Conservation (phyloP, 1,140 invertebrate species). For the Philaenus spumarius region DNA sequence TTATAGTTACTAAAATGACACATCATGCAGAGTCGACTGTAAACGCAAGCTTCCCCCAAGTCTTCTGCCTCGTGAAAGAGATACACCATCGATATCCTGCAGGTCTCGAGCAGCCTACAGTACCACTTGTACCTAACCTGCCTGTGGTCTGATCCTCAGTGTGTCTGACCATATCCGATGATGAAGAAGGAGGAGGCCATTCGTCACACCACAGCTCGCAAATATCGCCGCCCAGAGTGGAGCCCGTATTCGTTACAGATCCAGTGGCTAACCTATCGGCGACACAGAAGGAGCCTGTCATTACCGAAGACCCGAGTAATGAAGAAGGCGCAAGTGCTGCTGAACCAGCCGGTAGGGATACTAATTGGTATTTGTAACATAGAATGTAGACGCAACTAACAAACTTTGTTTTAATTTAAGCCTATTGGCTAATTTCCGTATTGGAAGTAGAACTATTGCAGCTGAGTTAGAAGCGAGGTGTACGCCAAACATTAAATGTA, state of each 20-base stretch:
- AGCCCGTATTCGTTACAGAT: slow-evolving; percentile 40
- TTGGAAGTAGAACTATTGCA: neutral
- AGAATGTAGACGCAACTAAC: slow-evolving; percentile 1
- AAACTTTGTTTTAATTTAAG: slow-evolving; percentile 9
- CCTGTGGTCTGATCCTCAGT: neutral
- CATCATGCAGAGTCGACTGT: no score
- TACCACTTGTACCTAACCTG: no score
- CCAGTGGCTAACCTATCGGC: slow-evolving; percentile 20
- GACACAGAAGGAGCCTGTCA: slow-evolving; percentile 46
- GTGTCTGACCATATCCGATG: slow-evolving; percentile 23
- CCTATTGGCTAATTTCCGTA: no score
- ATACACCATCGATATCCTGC: no score
- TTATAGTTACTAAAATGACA: no score
- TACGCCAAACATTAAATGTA: no score
- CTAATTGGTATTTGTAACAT: slow-evolving; percentile 12
- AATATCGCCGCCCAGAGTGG: slow-evolving; percentile 31
- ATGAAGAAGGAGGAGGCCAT: slow-evolving; percentile 21
- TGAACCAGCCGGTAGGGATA: slow-evolving; percentile 25
- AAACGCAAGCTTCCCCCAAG: no score
- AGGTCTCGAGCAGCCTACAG: no score
- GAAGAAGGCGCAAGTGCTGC: slow-evolving; percentile 21
- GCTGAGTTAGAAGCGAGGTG: no score
- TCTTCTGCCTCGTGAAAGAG: no score
- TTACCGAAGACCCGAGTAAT: slow-evolving; percentile 37
- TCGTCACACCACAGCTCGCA: neutral